Conservation (phyloP, 1,140 invertebrate genomes). For the Protaetia brevitarsis region DNA sequence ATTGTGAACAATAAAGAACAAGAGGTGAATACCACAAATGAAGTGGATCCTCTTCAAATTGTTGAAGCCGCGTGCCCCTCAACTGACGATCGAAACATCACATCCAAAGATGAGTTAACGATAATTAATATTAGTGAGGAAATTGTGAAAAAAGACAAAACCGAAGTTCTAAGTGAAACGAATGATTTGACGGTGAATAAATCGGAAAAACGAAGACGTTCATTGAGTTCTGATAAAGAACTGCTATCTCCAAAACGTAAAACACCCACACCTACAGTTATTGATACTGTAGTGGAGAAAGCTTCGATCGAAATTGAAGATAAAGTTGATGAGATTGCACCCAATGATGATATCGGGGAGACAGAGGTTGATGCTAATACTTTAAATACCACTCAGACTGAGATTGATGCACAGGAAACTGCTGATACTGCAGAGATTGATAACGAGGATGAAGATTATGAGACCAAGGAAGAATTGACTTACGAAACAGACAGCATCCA, state of each 20-base stretch:
- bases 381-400: not conserved
- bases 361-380: not conserved
- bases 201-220: constrained; percentile 40
- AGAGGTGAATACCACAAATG: constrained; percentile 18
- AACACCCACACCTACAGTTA: constrained; percentile 33
- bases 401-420: not conserved
- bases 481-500: not conserved
- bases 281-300: not conserved
- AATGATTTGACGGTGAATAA: constrained; percentile 29
- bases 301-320: constrained; percentile 21
- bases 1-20: constrained; percentile 16
- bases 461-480: not conserved
- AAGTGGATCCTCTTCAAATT: constrained; percentile 27
- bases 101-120: constrained; percentile 22
- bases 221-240: constrained; percentile 35
- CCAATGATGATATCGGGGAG: constrained; percentile 25
- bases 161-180: not conserved
- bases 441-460: not conserved
- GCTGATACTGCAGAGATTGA: not conserved
- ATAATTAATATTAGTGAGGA: constrained; percentile 45
- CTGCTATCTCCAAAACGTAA: constrained; percentile 39
- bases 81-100: not conserved
- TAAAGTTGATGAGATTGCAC: constrained; percentile 31
- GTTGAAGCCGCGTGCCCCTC: not conserved
- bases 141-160: constrained; percentile 43